phyloP scores from a whole-genome alignment of 2,888 invertebrate species.

The Caenorhabditis drosophilae region DNA sequence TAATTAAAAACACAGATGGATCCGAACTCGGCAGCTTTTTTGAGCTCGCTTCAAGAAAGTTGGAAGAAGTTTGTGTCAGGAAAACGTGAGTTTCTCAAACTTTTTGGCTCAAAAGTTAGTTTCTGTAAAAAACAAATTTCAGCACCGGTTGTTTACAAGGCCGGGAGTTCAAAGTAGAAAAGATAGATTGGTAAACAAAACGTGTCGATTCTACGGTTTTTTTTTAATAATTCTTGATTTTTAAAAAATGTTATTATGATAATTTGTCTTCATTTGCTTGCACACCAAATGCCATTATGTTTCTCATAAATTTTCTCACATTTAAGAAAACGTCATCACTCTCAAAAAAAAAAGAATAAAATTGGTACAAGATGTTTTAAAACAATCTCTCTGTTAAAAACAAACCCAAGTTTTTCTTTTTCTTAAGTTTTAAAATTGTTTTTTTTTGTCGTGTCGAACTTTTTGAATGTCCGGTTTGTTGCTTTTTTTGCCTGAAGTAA shows the following conservation, averaged over 20 bases:
- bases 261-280: constrained; percentile 6
- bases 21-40: too few relatives aligned
- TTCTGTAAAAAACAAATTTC: constrained; percentile 8
- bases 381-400: too few relatives aligned
- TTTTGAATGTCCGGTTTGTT: too few relatives aligned
- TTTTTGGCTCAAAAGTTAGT: not conserved
- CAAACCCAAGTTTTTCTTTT: too few relatives aligned
- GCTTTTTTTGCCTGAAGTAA: too few relatives aligned
- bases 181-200: not conserved
- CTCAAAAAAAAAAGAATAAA: too few relatives aligned
- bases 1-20: too few relatives aligned
- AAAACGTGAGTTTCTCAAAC: not conserved
- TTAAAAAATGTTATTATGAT: constrained; percentile 5
- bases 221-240: not conserved
- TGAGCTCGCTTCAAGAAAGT: not conserved
- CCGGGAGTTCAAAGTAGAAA: too few relatives aligned
- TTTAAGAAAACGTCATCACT: too few relatives aligned
- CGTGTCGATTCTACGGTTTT: not conserved
- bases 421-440: too few relatives aligned
- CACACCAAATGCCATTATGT: constrained; percentile 13
- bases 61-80: constrained; percentile 1
- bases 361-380: too few relatives aligned
- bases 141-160: constrained; percentile 1
- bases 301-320: constrained; percentile 9
- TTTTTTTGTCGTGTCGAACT: too few relatives aligned